Percentiles rank a stretch among this genome's conserved stretches.
Conservation (phyloP, 2,113 vertebrate species). For the Bos javanicus region DNA sequence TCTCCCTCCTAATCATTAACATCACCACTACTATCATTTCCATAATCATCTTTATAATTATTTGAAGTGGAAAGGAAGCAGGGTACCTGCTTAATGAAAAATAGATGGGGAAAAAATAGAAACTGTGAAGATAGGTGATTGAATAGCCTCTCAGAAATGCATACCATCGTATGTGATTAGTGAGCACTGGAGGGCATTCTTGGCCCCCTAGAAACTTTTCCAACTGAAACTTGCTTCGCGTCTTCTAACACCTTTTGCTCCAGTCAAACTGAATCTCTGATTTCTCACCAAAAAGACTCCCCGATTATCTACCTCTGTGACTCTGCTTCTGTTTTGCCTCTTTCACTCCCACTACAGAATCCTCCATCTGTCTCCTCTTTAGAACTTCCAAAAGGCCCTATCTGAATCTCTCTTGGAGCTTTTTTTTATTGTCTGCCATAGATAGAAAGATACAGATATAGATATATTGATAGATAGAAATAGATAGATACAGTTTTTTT, state of each 20-base stretch:
- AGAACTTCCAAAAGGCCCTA: not conserved
- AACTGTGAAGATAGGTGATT: constrained; percentile 13
- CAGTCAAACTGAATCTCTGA: not conserved
- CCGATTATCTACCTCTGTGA: no score
- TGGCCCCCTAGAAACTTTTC: not conserved
- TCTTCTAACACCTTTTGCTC: not conserved
- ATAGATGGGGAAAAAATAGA: constrained; percentile 18
- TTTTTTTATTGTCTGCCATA: not conserved
- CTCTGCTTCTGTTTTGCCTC: not conserved
- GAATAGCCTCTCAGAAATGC: not conserved
- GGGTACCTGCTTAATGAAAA: constrained; percentile 39
- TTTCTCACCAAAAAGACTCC: not conserved
- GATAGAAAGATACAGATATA: not conserved
- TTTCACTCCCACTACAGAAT: not conserved
- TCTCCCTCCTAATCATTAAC: constrained; percentile 42
- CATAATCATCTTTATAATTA: constrained; percentile 65
- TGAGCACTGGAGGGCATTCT: not conserved
- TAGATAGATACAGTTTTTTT: not conserved
- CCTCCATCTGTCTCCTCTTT: not conserved
- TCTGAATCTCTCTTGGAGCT: not conserved
- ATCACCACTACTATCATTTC: constrained; percentile 24
- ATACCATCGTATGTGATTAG: not conserved
- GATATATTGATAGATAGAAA: not conserved
- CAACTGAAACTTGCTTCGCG: not conserved
- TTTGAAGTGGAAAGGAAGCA: constrained; percentile 46